Percentiles rank a stretch among this genome's conserved stretches.
These are phyloP conservation scores for Tridacna crocea DNA, from an alignment of 2,888 invertebrate species.

Conservation along the genomic window DNA sequence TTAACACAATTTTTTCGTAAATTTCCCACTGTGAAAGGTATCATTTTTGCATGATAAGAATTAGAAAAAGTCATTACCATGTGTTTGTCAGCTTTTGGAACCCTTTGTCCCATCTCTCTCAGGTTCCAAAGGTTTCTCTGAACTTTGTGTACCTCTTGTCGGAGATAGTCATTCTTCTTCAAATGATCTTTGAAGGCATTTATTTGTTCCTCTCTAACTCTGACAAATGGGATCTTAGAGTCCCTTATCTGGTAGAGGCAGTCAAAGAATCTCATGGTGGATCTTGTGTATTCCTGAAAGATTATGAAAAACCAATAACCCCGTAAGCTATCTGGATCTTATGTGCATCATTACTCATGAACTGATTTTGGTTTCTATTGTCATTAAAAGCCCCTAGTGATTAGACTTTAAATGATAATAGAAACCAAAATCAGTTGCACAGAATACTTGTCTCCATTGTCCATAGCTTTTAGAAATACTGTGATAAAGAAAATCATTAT, in stretches of 20 bases:
- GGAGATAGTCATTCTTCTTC: slow-evolving; percentile 2
- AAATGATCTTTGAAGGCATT: neutral
- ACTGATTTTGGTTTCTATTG: too few species aligned
- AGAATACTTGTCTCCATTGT: too few species aligned
- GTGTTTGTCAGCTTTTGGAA: neutral
- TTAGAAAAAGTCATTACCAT: neutral
- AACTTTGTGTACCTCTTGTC: slow-evolving; percentile 2
- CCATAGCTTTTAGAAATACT: too few species aligned
- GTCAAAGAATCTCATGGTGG: neutral
- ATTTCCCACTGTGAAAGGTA: too few species aligned
- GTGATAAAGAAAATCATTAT: too few species aligned
- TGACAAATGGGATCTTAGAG: neutral
- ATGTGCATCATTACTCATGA: too few species aligned
- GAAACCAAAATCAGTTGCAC: too few species aligned
- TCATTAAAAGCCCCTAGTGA: neutral
- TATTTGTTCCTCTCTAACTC: too few species aligned
- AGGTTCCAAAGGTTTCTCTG: neutral
- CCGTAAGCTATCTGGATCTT: too few species aligned
- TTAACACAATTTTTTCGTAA: neutral
- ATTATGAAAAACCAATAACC: too few species aligned
- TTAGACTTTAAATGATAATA: too few species aligned
- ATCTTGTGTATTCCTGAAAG: slow-evolving; percentile 1
- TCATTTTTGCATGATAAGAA: neutral
- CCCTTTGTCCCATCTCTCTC: neutral
- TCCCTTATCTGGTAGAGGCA: neutral